phyloP scores from a whole-genome alignment of 1,140 invertebrate genomes.

The Dendroctonus ponderosae region DNA sequence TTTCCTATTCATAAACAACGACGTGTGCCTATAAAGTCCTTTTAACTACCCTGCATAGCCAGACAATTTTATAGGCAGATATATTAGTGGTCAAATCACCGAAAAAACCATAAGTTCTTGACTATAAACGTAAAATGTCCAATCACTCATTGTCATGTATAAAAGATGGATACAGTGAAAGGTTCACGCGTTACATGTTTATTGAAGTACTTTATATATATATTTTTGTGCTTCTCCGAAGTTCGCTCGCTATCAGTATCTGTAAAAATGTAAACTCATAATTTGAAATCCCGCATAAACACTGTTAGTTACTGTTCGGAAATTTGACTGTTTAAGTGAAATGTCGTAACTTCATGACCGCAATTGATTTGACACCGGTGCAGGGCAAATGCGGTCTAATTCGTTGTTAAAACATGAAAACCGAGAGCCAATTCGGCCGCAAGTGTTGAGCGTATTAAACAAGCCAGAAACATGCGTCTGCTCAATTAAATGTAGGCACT shows the following conservation, averaged over 20 bases:
- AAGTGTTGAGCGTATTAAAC: conserved; percentile 29
- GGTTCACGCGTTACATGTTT: background rate
- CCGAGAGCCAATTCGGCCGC: conserved; percentile 16
- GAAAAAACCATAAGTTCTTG: conserved; percentile 25
- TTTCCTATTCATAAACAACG: conserved; percentile 23
- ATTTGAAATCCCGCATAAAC: too few relatives aligned
- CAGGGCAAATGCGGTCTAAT: conserved; percentile 24
- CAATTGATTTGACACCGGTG: conserved; percentile 21
- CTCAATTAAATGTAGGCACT: conserved; percentile 20
- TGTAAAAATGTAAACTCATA: too few relatives aligned
- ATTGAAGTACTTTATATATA: background rate
- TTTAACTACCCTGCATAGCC: conserved; percentile 19
- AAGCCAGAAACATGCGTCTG: conserved; percentile 27
- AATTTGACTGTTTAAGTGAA: background rate
- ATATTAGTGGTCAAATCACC: conserved; percentile 21
- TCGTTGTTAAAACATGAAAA: conserved; percentile 25
- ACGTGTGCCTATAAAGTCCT: conserved; percentile 18
- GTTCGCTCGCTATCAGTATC: too few relatives aligned
- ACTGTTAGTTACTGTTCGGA: too few relatives aligned
- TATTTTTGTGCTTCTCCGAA: background rate
- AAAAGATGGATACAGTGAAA: conserved; percentile 6
- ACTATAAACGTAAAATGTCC: conserved; percentile 22
- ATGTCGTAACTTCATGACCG: conserved; percentile 5
- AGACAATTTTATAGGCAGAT: conserved; percentile 23
- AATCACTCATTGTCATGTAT: conserved; percentile 20